phyloP scores from a whole-genome alignment of 2,113 vertebrate species.

The Leucosticte australis region DNA sequence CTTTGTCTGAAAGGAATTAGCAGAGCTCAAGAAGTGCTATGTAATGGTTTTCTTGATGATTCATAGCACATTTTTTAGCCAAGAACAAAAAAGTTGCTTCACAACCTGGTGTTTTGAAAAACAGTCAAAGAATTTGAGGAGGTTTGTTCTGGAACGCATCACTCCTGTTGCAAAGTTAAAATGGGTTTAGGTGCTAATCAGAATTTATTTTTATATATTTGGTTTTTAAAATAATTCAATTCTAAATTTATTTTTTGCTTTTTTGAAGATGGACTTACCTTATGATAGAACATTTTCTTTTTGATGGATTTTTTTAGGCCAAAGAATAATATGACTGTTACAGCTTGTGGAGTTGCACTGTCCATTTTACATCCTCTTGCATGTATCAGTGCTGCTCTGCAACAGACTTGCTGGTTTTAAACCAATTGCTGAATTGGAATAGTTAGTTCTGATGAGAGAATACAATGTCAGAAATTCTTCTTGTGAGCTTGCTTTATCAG shows the following conservation, averaged over 20 bases:
- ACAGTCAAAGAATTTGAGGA: not conserved
- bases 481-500: not conserved
- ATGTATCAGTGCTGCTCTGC: not conserved
- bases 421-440: not conserved
- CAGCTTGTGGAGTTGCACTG: not conserved
- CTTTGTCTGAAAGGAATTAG: not conserved
- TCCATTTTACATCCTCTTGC: not conserved
- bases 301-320: not conserved
- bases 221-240: not conserved
- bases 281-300: not conserved
- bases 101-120: not conserved
- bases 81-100: not conserved
- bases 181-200: not conserved
- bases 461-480: not conserved
- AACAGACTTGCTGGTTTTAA: not conserved
- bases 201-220: not conserved
- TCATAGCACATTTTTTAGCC: not conserved
- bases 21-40: not conserved
- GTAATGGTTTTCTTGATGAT: slow-evolving; percentile 25
- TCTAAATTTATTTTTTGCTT: not conserved
- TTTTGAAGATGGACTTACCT: not conserved
- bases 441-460: not conserved
- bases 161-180: not conserved
- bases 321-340: not conserved
- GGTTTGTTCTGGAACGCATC: not conserved